Conservation (phyloP, 2,113 vertebrate genomes). For the Melanerpes formicivorus region DNA sequence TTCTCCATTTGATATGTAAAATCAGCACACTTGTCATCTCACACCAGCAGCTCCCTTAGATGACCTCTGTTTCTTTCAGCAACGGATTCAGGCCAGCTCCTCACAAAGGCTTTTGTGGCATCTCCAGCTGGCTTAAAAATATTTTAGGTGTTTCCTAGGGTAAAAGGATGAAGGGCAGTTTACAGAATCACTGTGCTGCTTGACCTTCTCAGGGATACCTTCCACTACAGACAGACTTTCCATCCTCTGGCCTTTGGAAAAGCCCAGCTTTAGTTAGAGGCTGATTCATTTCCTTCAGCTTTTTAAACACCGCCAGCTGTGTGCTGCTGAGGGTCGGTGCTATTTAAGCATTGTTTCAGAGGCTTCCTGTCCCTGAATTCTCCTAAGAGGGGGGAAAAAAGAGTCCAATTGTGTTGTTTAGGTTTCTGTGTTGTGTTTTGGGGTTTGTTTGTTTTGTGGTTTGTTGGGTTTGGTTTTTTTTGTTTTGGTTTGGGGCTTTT, state of each 20-base stretch:
- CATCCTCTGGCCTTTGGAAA: conserved; percentile 63
- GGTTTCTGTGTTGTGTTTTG: background rate
- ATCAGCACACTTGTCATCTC: conserved; percentile 15
- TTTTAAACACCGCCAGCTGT: conserved; percentile 67
- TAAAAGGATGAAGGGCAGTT: conserved; percentile 9
- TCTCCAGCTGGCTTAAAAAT: conserved; percentile 1
- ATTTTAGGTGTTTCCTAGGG: conserved; percentile 5
- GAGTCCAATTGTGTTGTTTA: conserved; percentile 15
- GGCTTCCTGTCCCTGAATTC: conserved; percentile 69
- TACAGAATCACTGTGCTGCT: background rate
- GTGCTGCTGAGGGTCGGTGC: conserved; percentile 39
- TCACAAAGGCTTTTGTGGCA: background rate
- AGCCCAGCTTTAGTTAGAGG: conserved; percentile 24
- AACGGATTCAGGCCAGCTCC: conserved; percentile 43
- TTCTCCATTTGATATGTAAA: conserved; percentile 20
- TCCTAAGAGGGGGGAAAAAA: background rate
- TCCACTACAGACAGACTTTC: conserved; percentile 19
- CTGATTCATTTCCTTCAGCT: conserved; percentile 74
- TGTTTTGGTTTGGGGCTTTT: background rate
- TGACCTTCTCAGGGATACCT: background rate
- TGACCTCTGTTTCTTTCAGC: conserved; percentile 38
- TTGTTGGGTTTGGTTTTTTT: background rate
- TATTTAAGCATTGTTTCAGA: conserved; percentile 68
- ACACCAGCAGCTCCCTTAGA: background rate
- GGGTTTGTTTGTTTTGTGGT: background rate